phyloP scores from a whole-genome alignment of 35 echinoderm and acorn worm genomes.

The Holothuria glaberrima region DNA sequence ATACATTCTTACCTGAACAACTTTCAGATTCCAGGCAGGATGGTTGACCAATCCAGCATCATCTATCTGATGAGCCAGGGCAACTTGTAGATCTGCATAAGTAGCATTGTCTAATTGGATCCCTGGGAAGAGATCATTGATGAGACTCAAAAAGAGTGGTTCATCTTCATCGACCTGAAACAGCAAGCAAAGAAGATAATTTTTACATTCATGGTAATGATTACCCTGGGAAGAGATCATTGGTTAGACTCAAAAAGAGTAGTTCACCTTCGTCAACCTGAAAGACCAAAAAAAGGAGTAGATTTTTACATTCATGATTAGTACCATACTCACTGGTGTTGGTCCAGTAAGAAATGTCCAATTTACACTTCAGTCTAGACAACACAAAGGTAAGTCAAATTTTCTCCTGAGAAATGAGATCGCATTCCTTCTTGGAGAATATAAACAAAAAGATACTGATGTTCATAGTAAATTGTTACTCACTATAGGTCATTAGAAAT shows the following conservation, averaged over 20 bases:
- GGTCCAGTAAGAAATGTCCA: too few relatives aligned
- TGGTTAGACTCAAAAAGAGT: conserved; percentile 97
- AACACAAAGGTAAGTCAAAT: too few relatives aligned
- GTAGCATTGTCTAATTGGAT: conserved; percentile 96
- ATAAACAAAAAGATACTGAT: too few relatives aligned
- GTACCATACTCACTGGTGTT: too few relatives aligned
- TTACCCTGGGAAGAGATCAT: conserved; percentile 98
- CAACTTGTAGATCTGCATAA: conserved; percentile 95
- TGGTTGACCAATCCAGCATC: conserved; percentile 83
- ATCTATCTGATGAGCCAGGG: conserved; percentile 79
- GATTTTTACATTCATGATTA: neutral
- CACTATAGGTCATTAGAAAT: too few relatives aligned
- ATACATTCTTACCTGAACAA: conserved; percentile 77
- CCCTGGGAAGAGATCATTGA: conserved; percentile 99
- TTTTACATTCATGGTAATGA: neutral
- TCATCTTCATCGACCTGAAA: conserved; percentile 99
- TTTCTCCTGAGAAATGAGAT: too few relatives aligned
- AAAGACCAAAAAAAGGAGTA: conserved; percentile 1
- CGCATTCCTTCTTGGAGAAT: too few relatives aligned
- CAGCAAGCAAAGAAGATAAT: neutral
- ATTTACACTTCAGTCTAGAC: too few relatives aligned
- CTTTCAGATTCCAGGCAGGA: conserved; percentile 98
- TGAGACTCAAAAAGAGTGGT: conserved; percentile 96
- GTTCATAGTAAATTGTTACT: too few relatives aligned
- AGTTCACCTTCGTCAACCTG: conserved; percentile 99